Evolutionary conservation across 1,140 invertebrate genomes (phyloP), one percentile per base, ranked within the genome.

Genomic region (Drosophila watanabei): DNA sequence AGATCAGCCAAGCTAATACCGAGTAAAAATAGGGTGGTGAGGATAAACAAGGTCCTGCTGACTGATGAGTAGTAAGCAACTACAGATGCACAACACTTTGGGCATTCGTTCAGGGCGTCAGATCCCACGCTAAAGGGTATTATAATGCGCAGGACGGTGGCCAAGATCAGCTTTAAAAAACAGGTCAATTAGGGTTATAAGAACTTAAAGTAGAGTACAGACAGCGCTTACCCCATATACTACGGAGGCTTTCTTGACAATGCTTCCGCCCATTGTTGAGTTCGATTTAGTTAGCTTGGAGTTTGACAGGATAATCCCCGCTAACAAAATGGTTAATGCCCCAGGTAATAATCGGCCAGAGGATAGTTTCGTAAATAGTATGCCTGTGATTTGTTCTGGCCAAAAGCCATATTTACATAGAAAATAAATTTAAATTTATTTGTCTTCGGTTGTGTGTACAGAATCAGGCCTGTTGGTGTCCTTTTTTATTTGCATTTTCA

Each of bases 351-450:
- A 24, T 46, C 11, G 11, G 11, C 5, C 11, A 24, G 20, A 48
- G 11, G 14, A 28, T 30, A 30, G 48, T 9, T 6, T 49, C 20
- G 45, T 16, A 39, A 39, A 39, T 39, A 39, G 37, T 14, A 16
- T 45, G 39, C 30, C 43, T n/a, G 20, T 52, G 56, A 73, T 61
- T 72, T 70, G 69, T 58, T 70, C 32, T 18, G 37, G n/a, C 13
- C 61, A 46, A 62, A 43, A 43, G 51, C 64, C 32, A 20, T 33
- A 60, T 68, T 73, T 33, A 41, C 48, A 51, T 69, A 75, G 33
- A 61, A 64, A 52, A 62, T 70, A 66, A 64, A 76, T 70, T 60
- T 57, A 75, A 54, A 51, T 75, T 46, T 75, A 78, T 85, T 84
- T 77, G 62, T 56, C 56, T 60, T 65, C 64, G 66, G 64, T 80